Conservation (phyloP, 1,140 invertebrate species). For the Hestina assimilis region DNA sequence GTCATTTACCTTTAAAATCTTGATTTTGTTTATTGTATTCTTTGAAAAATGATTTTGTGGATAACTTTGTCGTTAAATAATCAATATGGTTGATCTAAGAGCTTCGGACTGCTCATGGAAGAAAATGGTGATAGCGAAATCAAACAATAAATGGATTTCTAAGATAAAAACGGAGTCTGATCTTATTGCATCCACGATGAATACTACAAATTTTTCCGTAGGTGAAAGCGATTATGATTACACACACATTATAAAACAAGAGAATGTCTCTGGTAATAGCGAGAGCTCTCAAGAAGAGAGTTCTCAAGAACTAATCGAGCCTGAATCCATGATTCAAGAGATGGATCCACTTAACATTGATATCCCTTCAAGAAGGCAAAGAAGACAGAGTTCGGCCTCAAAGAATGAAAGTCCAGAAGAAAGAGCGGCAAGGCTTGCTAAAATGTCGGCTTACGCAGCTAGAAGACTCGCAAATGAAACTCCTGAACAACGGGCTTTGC, state of each 20-base stretch:
- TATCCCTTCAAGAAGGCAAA: constrained; percentile 18
- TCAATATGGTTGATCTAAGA: constrained; percentile 70
- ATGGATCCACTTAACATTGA: constrained; percentile 40
- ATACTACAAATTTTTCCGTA: constrained; percentile 33
- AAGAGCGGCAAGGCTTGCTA: constrained; percentile 69
- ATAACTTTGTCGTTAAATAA: constrained; percentile 65
- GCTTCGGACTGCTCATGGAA: constrained; percentile 65
- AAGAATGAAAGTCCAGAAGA: constrained; percentile 74
- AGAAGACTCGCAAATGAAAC: constrained; percentile 78
- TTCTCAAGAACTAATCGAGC: constrained; percentile 17
- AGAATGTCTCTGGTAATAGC: constrained; percentile 28
- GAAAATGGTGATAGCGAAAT: constrained; percentile 68
- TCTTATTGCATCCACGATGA: constrained; percentile 26
- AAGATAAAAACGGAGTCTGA: constrained; percentile 44
- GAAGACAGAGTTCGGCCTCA: constrained; percentile 33
- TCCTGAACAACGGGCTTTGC: constrained; percentile 72
- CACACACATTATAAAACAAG: constrained; percentile 35
- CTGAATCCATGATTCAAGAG: constrained; percentile 37
- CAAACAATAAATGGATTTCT: constrained; percentile 65
- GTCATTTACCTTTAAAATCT: constrained; percentile 6
- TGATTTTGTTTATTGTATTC: not conserved
- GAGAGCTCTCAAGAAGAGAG: constrained; percentile 19
- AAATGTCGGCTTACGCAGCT: constrained; percentile 73
- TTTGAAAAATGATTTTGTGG: constrained; percentile 64
- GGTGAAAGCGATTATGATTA: constrained; percentile 28